Conservation (phyloP, 1,140 invertebrate genomes). For the Apis laboriosa region DNA sequence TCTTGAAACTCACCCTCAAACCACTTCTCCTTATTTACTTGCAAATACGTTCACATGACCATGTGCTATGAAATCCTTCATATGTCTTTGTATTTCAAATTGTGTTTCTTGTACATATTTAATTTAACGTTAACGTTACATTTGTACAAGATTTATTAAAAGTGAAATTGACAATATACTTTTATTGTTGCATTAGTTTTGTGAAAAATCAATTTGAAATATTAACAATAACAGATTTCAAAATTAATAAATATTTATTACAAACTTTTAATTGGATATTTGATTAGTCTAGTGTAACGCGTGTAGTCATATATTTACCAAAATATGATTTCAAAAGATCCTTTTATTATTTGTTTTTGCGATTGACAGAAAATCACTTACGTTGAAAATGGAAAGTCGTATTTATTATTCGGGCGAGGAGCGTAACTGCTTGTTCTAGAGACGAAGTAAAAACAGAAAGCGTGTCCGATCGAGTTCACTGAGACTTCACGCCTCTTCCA, state of each 20-base stretch:
- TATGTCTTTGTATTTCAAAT: not conserved
- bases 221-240: not conserved
- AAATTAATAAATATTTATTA: not conserved
- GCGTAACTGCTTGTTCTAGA: constrained; percentile 57
- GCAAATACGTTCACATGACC: not conserved
- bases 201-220: too few relatives aligned
- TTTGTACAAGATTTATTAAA: not conserved
- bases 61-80: constrained; percentile 29
- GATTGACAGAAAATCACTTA: constrained; percentile 41
- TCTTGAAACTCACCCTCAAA: not conserved
- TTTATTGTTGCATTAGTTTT: too few relatives aligned
- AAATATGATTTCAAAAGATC: constrained; percentile 11
- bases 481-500: constrained; percentile 53
- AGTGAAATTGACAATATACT: too few relatives aligned
- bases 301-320: too few relatives aligned
- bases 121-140: too few relatives aligned
- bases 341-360: constrained; percentile 36
- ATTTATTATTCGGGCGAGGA: constrained; percentile 61
- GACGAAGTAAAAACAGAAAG: constrained; percentile 67
- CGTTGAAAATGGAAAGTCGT: constrained; percentile 65
- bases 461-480: constrained; percentile 57
- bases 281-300: too few relatives aligned
- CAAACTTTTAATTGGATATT: too few relatives aligned
- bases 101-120: not conserved
- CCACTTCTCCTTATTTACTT: constrained; percentile 9